phyloP scores from a whole-genome alignment of 2,113 vertebrate genomes.

The Leucoraja erinaceus region DNA sequence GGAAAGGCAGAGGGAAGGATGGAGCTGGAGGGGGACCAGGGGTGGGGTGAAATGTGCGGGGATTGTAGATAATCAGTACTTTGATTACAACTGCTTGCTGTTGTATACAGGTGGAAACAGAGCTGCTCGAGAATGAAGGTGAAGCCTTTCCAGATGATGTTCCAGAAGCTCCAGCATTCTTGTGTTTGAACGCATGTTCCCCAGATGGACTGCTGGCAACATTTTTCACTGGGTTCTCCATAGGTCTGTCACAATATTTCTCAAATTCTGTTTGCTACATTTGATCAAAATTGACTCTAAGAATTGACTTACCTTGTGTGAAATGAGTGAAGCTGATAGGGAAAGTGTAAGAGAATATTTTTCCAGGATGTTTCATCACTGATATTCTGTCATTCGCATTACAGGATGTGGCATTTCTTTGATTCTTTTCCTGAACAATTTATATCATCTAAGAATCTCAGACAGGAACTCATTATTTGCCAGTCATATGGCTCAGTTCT shows the following conservation, averaged over 20 bases:
- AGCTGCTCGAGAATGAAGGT: slow-evolving; percentile 40
- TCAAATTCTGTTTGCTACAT: background rate
- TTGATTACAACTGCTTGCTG: background rate
- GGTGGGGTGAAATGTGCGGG: no score
- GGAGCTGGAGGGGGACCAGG: no score
- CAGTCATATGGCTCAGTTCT: no score
- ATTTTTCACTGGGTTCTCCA: slow-evolving; percentile 57
- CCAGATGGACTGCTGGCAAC: slow-evolving; percentile 74
- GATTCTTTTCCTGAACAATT: background rate
- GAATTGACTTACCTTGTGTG: background rate
- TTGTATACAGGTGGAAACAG: slow-evolving; percentile 47
- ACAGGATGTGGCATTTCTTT: background rate
- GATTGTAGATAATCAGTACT: background rate
- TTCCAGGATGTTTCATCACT: background rate
- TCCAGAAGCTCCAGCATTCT: slow-evolving; percentile 49
- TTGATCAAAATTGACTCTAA: background rate
- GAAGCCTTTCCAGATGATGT: slow-evolving; percentile 41
- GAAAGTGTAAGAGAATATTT: background rate
- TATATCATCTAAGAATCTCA: background rate
- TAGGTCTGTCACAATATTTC: slow-evolving; percentile 53
- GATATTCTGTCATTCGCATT: background rate
- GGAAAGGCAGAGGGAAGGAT: no score
- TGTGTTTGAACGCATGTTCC: slow-evolving; percentile 65
- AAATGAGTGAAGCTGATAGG: background rate
- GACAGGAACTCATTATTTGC: no score